phyloP scores from a whole-genome alignment of 1,140 invertebrate genomes.

The Harpegnathos saltator region DNA sequence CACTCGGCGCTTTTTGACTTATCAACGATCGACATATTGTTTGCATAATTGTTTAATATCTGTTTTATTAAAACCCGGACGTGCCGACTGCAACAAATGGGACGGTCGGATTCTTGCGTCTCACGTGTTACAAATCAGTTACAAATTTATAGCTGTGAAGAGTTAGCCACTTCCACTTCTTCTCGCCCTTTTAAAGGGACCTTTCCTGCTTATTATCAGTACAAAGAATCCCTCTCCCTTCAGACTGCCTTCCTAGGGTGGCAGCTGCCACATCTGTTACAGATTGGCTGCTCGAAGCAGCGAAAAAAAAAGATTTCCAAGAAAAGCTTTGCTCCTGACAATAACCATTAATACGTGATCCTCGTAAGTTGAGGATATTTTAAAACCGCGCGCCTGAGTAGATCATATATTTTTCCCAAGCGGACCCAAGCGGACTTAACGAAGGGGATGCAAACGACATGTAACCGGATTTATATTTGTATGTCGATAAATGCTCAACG shows the following conservation, averaged over 20 bases:
- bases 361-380: constrained; percentile 67
- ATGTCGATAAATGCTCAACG: background rate
- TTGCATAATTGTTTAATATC: constrained; percentile 11
- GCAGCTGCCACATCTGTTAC: constrained; percentile 76
- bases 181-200: constrained; percentile 52
- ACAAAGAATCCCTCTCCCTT: constrained; percentile 57
- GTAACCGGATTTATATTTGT: constrained; percentile 20
- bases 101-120: background rate
- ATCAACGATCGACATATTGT: background rate
- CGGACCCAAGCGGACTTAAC: constrained; percentile 51
- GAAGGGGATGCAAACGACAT: constrained; percentile 4
- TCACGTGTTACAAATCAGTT: constrained; percentile 28
- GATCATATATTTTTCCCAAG: constrained; percentile 65
- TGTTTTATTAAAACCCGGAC: constrained; percentile 9
- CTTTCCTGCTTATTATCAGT: constrained; percentile 70
- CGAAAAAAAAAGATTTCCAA: constrained; percentile 72
- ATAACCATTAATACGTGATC: constrained; percentile 73
- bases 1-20: background rate
- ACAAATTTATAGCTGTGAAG: constrained; percentile 33
- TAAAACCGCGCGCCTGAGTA: constrained; percentile 44
- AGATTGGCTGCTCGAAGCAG: constrained; percentile 68
- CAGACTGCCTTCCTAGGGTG: constrained; percentile 52
- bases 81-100: background rate
- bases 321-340: constrained; percentile 67
- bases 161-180: constrained; percentile 44